Conservation (phyloP, 1,140 invertebrate genomes). For the Apis laboriosa region DNA sequence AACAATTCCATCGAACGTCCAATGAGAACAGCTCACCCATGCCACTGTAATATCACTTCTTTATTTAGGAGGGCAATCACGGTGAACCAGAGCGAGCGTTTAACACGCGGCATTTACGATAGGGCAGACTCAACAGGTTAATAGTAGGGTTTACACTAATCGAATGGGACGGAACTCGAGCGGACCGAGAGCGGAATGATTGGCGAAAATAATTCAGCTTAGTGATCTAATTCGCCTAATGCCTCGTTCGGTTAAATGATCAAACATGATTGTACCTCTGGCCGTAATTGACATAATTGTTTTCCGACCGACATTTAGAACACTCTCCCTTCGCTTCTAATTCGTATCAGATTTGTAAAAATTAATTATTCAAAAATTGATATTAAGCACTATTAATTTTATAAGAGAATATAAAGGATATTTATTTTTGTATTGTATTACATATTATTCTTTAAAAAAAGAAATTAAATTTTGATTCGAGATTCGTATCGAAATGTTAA, state of each 20-base stretch:
- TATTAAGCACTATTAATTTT: no score
- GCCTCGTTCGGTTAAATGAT: constrained; percentile 46
- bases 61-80: constrained; percentile 5
- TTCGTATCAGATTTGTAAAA: no score
- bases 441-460: no score
- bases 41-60: background rate
- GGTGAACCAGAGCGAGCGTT: constrained; percentile 12
- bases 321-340: background rate
- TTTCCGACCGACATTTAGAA: constrained; percentile 2
- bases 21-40: background rate
- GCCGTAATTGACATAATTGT: constrained; percentile 32
- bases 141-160: constrained; percentile 45
- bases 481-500: no score
- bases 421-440: no score
- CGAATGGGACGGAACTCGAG: constrained; percentile 48
- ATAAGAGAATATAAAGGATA: no score
- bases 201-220: constrained; percentile 52
- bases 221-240: constrained; percentile 53
- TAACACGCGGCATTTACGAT: constrained; percentile 32
- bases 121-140: constrained; percentile 49
- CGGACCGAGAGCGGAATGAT: constrained; percentile 27
- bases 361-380: no score
- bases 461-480: no score
- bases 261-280: constrained; percentile 28
- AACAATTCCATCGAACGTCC: background rate